Percentiles rank a stretch among this genome's conserved stretches.
phyloP scores from a whole-genome alignment of 2,888 invertebrate genomes.

The Steinernema hermaphroditum region DNA sequence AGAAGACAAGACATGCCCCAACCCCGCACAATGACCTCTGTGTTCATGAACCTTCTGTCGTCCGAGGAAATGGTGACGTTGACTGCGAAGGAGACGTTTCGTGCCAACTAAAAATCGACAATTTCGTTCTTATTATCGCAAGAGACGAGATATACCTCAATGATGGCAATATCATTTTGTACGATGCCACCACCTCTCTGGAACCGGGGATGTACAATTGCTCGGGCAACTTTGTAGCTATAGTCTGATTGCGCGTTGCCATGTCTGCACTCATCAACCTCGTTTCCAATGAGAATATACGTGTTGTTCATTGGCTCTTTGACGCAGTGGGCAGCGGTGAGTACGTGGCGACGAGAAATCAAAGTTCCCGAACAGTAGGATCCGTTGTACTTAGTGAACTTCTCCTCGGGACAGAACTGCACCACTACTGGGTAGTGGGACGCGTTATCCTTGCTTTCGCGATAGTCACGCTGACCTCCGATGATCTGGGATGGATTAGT shows the following conservation, averaged over 20 bases:
- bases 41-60: not conserved
- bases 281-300: not conserved
- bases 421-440: no score
- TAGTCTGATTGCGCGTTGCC: no score
- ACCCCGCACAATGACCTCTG: not conserved
- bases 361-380: not conserved
- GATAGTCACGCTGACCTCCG: no score
- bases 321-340: constrained; percentile 3
- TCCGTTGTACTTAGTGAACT: no score
- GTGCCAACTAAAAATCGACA: not conserved
- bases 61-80: not conserved
- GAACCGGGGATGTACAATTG: not conserved
- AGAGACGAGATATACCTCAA: not conserved
- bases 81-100: not conserved
- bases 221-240: not conserved
- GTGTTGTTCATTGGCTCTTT: not conserved
- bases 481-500: no score
- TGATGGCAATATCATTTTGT: not conserved
- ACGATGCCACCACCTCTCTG: not conserved
- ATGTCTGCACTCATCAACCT: not conserved
- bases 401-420: no score
- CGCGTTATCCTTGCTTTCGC: no score
- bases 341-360: not conserved
- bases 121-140: not conserved
- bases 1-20: not conserved